Evolutionary conservation across 2,113 vertebrate genomes (phyloP).

Genomic region (Genyomyrus donnyi): DNA sequence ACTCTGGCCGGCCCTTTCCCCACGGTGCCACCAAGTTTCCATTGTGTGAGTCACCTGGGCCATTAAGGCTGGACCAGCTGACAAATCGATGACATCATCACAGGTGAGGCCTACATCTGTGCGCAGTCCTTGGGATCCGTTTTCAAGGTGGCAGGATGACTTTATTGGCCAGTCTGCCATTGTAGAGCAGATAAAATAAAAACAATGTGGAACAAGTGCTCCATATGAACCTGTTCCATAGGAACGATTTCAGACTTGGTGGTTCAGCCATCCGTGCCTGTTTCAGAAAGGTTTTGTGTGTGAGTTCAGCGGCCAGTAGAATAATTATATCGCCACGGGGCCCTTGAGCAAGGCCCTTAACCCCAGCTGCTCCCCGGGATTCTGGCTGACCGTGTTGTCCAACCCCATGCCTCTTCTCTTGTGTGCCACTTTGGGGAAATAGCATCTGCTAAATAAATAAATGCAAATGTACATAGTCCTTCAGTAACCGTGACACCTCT

Average conservation of each 20-base stretch:
- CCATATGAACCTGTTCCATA: neutral
- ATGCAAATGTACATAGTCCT: neutral
- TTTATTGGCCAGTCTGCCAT: conserved; percentile 28
- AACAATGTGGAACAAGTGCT: neutral
- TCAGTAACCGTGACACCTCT: neutral
- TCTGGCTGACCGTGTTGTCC: neutral
- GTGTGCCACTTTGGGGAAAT: neutral
- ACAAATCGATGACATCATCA: conserved; percentile 35
- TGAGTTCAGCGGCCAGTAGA: neutral
- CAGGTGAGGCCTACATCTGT: conserved; percentile 20
- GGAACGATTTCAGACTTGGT: neutral
- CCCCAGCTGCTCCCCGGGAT: neutral
- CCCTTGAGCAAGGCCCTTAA: neutral
- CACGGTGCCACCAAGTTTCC: conserved; percentile 3
- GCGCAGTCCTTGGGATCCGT: conserved; percentile 17
- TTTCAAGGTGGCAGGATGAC: conserved; percentile 37
- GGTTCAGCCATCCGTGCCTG: neutral
- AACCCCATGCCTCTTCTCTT: neutral
- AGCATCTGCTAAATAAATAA: neutral
- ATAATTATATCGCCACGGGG: neutral
- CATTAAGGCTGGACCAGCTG: conserved; percentile 18
- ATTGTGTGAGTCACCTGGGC: conserved; percentile 15
- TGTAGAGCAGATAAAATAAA: neutral
- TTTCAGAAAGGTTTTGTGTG: neutral
- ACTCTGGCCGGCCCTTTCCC: neutral